These are phyloP conservation scores for Aythya baeri DNA, from an alignment of 2,113 vertebrate genomes.

Conservation along the genomic window DNA sequence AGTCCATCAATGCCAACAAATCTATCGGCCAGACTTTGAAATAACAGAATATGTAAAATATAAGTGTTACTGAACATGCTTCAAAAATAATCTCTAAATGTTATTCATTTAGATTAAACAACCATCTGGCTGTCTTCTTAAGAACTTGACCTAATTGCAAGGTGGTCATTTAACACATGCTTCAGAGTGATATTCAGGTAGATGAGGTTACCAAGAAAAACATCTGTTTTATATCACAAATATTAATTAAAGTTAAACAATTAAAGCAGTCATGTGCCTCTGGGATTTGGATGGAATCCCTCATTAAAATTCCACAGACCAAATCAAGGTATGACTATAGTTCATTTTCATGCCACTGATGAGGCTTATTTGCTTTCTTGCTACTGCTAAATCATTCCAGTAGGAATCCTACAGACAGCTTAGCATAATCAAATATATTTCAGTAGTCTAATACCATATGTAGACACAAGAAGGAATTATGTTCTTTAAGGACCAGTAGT, in stretches of 20 bases:
- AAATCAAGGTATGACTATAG: slow-evolving; percentile 16
- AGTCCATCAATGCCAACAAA: not conserved
- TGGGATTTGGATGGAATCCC: not conserved
- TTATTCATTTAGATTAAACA: not conserved
- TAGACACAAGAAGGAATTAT: not conserved
- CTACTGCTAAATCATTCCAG: not conserved
- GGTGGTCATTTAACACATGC: slow-evolving; percentile 26
- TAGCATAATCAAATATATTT: slow-evolving; percentile 6
- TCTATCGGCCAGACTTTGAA: not conserved
- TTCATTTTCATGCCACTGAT: slow-evolving; percentile 11
- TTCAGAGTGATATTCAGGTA: slow-evolving; percentile 5
- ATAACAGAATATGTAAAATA: not conserved
- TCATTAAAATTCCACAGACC: not conserved
- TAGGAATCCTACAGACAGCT: not conserved
- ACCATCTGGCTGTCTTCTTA: slow-evolving; percentile 19
- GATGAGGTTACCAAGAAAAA: not conserved
- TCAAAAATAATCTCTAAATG: not conserved
- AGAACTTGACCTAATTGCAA: not conserved
- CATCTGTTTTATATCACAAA: slow-evolving; percentile 50
- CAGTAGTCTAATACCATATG: not conserved
- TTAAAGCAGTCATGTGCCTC: not conserved
- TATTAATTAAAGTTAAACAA: slow-evolving; percentile 49
- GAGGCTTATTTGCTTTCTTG: slow-evolving; percentile 10
- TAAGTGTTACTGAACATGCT: not conserved
- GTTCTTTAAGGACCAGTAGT: not conserved